Evolutionary conservation across 2,113 vertebrate species (phyloP).

Genomic region (Sinocyclocheilus rhinocerous): DNA sequence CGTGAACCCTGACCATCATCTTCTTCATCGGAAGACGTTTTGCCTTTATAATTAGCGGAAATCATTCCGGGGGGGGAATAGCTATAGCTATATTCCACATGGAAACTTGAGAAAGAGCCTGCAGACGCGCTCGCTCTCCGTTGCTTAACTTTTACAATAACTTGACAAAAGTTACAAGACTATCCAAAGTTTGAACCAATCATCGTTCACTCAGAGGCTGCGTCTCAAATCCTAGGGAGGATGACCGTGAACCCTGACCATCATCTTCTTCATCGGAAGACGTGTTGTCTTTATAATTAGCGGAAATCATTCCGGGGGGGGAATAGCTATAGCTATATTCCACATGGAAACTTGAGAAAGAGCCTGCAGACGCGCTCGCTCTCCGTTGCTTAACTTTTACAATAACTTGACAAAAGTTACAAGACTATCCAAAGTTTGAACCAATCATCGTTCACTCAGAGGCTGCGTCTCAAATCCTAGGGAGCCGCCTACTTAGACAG

Average conservation of each 20-base stretch:
- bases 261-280: slow-evolving; percentile 80
- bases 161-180: slow-evolving; percentile 59
- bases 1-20: slow-evolving; percentile 63
- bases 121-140: neutral
- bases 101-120: neutral
- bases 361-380: neutral
- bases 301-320: slow-evolving; percentile 67
- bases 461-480: slow-evolving; percentile 51
- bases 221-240: slow-evolving; percentile 57
- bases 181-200: slow-evolving; percentile 71
- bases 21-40: slow-evolving; percentile 81
- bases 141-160: slow-evolving; percentile 30
- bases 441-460: slow-evolving; percentile 70
- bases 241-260: slow-evolving; percentile 60
- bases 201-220: slow-evolving; percentile 54
- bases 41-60: slow-evolving; percentile 75
- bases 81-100: neutral
- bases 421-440: slow-evolving; percentile 57
- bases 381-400: neutral
- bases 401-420: slow-evolving; percentile 57
- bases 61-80: slow-evolving; percentile 58
- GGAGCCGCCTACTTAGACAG: neutral
- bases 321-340: neutral
- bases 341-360: neutral
- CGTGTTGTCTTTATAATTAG: slow-evolving; percentile 74